Evolutionary conservation across 2,888 invertebrate genomes (phyloP).

Genomic region (Cotesia congregata): DNA sequence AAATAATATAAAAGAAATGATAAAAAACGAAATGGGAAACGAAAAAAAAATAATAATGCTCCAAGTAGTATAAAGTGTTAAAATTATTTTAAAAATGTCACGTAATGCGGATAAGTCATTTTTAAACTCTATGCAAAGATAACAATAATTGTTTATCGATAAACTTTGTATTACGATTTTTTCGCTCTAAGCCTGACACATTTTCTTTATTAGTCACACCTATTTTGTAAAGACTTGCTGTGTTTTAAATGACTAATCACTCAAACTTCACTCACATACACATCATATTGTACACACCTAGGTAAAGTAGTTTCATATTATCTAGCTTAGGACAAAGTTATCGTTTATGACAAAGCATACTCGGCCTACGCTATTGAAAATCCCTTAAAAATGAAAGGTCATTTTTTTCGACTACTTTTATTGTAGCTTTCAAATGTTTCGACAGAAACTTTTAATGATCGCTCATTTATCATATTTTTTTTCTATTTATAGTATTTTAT

Average conservation of each 20-base stretch:
- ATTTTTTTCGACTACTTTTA: not conserved
- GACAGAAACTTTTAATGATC: not conserved
- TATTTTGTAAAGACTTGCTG: not conserved
- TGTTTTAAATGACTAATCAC: not conserved
- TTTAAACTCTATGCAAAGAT: not conserved
- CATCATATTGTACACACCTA: not conserved
- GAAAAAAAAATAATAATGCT: not conserved
- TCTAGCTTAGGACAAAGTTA: not conserved
- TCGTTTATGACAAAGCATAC: not conserved
- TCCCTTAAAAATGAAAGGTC: not conserved
- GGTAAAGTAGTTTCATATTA: not conserved
- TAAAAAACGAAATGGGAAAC: not conserved
- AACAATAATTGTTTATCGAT: not conserved
- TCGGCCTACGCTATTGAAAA: not conserved
- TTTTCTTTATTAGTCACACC: constrained; percentile 2
- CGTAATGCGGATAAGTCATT: not conserved
- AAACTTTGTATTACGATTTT: not conserved
- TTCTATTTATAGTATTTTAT: not conserved
- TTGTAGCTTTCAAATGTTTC: not conserved
- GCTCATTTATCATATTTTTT: not conserved
- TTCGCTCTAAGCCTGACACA: not conserved
- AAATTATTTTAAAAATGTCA: not conserved
- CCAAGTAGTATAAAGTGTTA: not conserved
- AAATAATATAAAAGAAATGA: constrained; percentile 2
- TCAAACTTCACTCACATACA: not conserved